Percentiles rank a stretch among this genome's conserved stretches.
Conservation (phyloP, 2,888 invertebrate species). For the Pseudococcus jackbeardsleyi region DNA sequence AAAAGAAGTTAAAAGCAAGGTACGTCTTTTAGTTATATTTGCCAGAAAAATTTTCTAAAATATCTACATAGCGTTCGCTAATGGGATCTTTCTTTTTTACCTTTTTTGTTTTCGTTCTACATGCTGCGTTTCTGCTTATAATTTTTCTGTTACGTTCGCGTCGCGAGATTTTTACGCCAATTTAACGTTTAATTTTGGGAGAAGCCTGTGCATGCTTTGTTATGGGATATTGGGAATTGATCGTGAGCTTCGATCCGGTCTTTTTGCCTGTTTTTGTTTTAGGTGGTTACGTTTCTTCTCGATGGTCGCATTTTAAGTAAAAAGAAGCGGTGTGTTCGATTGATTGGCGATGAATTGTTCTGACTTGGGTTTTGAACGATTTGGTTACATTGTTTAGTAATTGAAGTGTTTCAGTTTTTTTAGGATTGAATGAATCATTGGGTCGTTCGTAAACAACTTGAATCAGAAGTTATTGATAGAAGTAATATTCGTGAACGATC, state of each 20-base stretch:
- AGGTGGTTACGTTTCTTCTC: not conserved
- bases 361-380: not conserved
- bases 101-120: not conserved
- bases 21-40: constrained; percentile 63
- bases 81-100: not conserved
- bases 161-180: not conserved
- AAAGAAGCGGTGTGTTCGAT: not conserved
- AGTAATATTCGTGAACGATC: too few relatives aligned
- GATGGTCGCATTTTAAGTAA: not conserved
- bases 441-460: too few relatives aligned
- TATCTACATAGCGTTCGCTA: not conserved
- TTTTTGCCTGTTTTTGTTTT: not conserved
- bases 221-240: not conserved
- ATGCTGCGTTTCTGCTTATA: not conserved
- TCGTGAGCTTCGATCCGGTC: not conserved
- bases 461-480: too few relatives aligned
- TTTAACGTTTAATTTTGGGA: not conserved
- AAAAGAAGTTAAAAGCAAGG: constrained; percentile 67
- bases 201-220: not conserved
- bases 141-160: not conserved
- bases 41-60: not conserved
- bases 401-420: too few relatives aligned
- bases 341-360: not conserved
- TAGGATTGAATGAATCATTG: too few relatives aligned
- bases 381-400: not conserved